A percentile compares a stretch with the other conserved stretches of the same genome.
Evolutionary conservation across 1,140 invertebrate species (phyloP).

Genomic region (Sitobion miscanthi): DNA sequence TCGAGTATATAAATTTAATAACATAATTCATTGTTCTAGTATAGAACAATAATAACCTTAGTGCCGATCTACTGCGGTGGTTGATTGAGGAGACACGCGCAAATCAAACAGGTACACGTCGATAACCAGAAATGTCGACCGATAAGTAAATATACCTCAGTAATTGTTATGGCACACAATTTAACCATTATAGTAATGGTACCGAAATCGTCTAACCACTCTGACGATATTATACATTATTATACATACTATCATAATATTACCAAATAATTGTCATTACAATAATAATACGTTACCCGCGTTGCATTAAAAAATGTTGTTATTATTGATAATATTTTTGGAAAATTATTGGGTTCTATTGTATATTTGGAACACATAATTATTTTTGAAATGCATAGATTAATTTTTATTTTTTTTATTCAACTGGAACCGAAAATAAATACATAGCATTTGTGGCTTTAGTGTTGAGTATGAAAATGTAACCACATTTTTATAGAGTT

Average conservation of each 20-base stretch:
- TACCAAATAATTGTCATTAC: not conserved
- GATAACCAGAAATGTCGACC: not conserved
- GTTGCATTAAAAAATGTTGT: too few species aligned
- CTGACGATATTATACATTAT: not conserved
- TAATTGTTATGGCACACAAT: not conserved
- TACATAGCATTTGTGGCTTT: not conserved
- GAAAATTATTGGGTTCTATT: too few species aligned
- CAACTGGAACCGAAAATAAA: not conserved
- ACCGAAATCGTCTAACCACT: not conserved
- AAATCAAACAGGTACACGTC: too few species aligned
- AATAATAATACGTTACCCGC: too few species aligned
- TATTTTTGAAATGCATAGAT: not conserved
- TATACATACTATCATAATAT: not conserved
- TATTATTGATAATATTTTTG: too few species aligned
- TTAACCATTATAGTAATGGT: not conserved
- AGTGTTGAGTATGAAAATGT: not conserved
- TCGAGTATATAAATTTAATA: not conserved
- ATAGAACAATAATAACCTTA: not conserved
- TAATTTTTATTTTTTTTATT: not conserved
- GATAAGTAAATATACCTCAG: not conserved
- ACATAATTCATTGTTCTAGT: not conserved
- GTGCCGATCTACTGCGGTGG: not conserved
- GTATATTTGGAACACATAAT: not conserved
- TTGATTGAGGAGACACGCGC: not conserved
- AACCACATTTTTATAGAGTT: not conserved